Percentiles rank a stretch among this genome's conserved stretches.
Evolutionary conservation across 35 echinoderm and acorn worm species (phyloP).

Genomic region (Patiria miniata): DNA sequence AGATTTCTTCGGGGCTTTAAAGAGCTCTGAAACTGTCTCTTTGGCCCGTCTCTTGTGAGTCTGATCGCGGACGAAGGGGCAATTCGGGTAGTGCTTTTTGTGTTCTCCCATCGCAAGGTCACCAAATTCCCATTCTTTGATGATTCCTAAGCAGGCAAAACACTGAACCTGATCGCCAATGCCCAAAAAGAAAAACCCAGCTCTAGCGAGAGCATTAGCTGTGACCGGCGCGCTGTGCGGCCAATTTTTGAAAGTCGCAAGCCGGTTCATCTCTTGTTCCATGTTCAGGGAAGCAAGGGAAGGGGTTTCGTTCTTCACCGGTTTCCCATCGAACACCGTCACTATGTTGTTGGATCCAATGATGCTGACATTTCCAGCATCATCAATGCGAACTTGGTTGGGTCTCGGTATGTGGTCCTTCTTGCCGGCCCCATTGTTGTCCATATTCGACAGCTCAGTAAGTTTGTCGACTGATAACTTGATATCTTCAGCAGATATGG

Average conservation of each 20-base stretch:
- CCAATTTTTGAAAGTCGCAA: conserved; percentile 63
- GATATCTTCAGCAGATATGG: too few species aligned
- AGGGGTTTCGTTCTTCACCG: background rate
- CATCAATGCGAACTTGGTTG: background rate
- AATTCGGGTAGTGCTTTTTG: conserved; percentile 72
- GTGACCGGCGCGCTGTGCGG: conserved; percentile 64
- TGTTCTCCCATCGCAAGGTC: conserved; percentile 97
- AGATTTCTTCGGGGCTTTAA: conserved; percentile 25
- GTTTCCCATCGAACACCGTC: background rate
- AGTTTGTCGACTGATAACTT: too few species aligned
- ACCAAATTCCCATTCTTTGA: conserved; percentile 85
- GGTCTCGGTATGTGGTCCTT: too few species aligned
- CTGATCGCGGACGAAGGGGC: conserved; percentile 70
- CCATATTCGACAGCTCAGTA: too few species aligned
- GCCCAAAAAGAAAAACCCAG: conserved; percentile 87
- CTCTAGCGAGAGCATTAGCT: conserved; percentile 67
- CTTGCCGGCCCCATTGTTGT: too few species aligned
- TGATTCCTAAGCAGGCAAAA: conserved; percentile 77
- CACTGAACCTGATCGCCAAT: conserved; percentile 78
- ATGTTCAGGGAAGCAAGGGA: background rate
- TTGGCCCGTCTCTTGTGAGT: conserved; percentile 29
- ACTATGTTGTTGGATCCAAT: background rate
- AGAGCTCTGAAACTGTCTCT: conserved; percentile 44
- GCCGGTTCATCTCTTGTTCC: conserved; percentile 39
- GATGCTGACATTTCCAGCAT: background rate